A percentile compares a stretch with the other conserved stretches of the same genome.
Evolutionary conservation across 1,140 invertebrate species (phyloP).

Genomic region (Copidosoma floridanum): DNA sequence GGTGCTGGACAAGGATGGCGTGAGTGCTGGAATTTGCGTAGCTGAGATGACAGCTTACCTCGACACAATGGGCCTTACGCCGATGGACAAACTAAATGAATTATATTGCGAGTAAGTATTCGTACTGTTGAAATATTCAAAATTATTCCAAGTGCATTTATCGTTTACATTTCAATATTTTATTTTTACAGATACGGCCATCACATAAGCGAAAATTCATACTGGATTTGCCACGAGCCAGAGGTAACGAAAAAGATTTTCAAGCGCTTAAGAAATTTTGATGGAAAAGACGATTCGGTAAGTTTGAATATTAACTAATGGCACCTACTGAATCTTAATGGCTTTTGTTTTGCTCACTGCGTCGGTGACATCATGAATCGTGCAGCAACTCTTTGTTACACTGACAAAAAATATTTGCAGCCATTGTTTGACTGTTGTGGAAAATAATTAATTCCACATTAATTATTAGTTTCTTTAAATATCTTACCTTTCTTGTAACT

Average conservation of each 20-base stretch:
- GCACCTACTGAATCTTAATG: too few species aligned
- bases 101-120: constrained; percentile 71
- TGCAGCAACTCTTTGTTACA: too few species aligned
- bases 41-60: constrained; percentile 81
- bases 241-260: constrained; percentile 76
- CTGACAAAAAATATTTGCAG: too few species aligned
- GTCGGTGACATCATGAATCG: too few species aligned
- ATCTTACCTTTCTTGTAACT: too few species aligned
- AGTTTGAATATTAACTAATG: constrained; percentile 45
- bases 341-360: too few species aligned
- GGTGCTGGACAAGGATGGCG: constrained; percentile 95
- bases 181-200: constrained; percentile 69
- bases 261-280: constrained; percentile 75
- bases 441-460: too few species aligned
- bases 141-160: not conserved
- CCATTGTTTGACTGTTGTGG: too few species aligned
- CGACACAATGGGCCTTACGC: constrained; percentile 63
- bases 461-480: too few species aligned
- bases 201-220: constrained; percentile 83
- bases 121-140: not conserved
- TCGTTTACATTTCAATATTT: constrained; percentile 2
- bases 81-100: constrained; percentile 74
- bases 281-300: constrained; percentile 64
- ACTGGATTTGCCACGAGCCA: constrained; percentile 83
- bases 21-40: constrained; percentile 78